Percentiles rank a stretch among this genome's conserved stretches.
Conservation (phyloP, 2,888 invertebrate species). For the Eilema griseolum region DNA sequence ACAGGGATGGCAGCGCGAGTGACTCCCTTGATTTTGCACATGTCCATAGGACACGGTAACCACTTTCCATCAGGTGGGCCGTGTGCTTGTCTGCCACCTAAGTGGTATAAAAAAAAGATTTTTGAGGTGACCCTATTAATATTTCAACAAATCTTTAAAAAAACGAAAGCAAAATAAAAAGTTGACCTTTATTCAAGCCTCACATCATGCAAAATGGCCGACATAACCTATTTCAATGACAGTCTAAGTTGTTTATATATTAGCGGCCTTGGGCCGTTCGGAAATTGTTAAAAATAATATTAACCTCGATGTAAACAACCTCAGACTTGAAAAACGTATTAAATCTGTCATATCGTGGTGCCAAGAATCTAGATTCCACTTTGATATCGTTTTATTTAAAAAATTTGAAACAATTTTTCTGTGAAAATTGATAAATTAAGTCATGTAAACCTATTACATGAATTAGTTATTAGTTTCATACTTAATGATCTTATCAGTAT, state of each 20-base stretch:
- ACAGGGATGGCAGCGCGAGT: no score
- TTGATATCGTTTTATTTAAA: constrained; percentile 44
- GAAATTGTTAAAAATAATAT: constrained; percentile 41
- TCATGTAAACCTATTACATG: not conserved
- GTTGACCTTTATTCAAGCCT: not conserved
- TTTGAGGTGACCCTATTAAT: not conserved
- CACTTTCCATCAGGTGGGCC: no score
- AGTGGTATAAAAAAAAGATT: not conserved
- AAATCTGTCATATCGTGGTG: constrained; percentile 27
- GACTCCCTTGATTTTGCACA: no score
- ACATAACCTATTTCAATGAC: constrained; percentile 34
- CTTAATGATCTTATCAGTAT: not conserved
- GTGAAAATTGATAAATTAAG: not conserved
- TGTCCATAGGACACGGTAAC: no score
- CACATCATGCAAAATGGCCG: constrained; percentile 15
- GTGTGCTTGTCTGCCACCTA: no score
- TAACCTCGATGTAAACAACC: constrained; percentile 33
- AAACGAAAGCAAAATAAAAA: not conserved
- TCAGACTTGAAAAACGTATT: constrained; percentile 28
- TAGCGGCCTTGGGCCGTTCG: constrained; percentile 40
- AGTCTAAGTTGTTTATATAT: constrained; percentile 31
- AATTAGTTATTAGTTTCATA: not conserved
- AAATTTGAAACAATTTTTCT: not conserved
- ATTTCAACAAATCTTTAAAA: not conserved
- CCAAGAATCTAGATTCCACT: constrained; percentile 37